phyloP scores from a whole-genome alignment of 2,113 vertebrate species.

The Bolborhynchus lineola region DNA sequence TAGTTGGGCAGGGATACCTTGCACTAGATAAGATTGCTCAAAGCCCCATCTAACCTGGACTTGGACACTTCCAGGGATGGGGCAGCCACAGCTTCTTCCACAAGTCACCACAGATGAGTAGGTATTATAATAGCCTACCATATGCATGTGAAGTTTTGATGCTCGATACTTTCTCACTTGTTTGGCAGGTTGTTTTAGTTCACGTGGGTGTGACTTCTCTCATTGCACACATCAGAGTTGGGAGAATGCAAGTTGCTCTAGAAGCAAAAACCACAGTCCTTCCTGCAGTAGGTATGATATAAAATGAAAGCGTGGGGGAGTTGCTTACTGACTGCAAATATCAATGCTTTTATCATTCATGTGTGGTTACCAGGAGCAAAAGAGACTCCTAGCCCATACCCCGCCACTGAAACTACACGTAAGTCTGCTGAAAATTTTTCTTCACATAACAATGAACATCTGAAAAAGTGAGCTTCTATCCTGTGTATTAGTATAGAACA shows the following conservation, averaged over 20 bases:
- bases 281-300: conserved; percentile 75
- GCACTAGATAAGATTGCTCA: neutral
- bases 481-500: neutral
- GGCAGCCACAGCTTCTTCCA: neutral
- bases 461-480: neutral
- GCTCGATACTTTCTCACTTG: neutral
- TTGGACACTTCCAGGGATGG: neutral
- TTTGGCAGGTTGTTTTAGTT: conserved; percentile 77
- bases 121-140: neutral
- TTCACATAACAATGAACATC: neutral
- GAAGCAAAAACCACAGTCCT: conserved; percentile 83
- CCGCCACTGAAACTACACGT: neutral
- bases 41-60: neutral
- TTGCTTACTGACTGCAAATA: neutral
- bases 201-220: conserved; percentile 79
- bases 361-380: neutral
- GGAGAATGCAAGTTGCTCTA: conserved; percentile 81
- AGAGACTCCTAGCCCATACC: neutral
- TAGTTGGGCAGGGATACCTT: neutral
- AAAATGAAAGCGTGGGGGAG: neutral
- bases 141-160: neutral
- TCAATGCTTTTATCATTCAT: neutral
- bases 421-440: neutral
- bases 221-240: conserved; percentile 83
- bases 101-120: neutral